phyloP scores from a whole-genome alignment of 1,140 invertebrate species.

The Calliopsis andreniformis region DNA sequence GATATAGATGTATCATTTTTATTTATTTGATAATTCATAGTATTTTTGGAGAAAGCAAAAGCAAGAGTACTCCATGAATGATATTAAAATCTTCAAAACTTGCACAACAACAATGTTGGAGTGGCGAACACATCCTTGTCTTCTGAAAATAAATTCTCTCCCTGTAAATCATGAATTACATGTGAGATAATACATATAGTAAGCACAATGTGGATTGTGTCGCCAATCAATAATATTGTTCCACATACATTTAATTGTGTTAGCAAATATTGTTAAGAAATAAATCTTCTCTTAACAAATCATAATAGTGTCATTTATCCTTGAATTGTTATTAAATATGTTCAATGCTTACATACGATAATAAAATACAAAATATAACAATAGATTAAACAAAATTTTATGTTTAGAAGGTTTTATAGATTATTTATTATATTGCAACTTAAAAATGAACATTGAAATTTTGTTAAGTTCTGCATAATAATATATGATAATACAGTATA shows the following conservation, averaged over 20 bases:
- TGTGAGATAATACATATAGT: conserved; percentile 65
- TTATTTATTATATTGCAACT: conserved; percentile 62
- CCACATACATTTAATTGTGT: conserved; percentile 68
- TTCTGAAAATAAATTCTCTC: conserved; percentile 56
- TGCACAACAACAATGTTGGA: conserved; percentile 9
- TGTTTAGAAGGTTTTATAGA: conserved; percentile 63
- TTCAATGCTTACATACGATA: conserved; percentile 33
- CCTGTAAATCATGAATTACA: conserved; percentile 59
- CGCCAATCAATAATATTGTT: conserved; percentile 64
- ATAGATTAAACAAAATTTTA: conserved; percentile 35
- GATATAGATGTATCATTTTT: conserved; percentile 18
- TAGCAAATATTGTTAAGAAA: conserved; percentile 67
- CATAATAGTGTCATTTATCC: conserved; percentile 37
- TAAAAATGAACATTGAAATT: conserved; percentile 53
- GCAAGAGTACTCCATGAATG: background rate
- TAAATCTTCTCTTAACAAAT: conserved; percentile 65
- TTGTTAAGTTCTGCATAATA: conserved; percentile 60
- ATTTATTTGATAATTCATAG: conserved; percentile 1
- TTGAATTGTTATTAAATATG: conserved; percentile 42
- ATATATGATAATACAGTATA: conserved; percentile 60
- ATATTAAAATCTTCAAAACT: conserved; percentile 1
- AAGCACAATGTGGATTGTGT: conserved; percentile 61
- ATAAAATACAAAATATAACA: conserved; percentile 4
- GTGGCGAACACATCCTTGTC: conserved; percentile 53
- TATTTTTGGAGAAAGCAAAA: conserved; percentile 2